Evolutionary conservation across 2,888 invertebrate genomes (phyloP), one percentile per base, ranked within the genome.

Genomic region (Hemaris fuciformis): DNA sequence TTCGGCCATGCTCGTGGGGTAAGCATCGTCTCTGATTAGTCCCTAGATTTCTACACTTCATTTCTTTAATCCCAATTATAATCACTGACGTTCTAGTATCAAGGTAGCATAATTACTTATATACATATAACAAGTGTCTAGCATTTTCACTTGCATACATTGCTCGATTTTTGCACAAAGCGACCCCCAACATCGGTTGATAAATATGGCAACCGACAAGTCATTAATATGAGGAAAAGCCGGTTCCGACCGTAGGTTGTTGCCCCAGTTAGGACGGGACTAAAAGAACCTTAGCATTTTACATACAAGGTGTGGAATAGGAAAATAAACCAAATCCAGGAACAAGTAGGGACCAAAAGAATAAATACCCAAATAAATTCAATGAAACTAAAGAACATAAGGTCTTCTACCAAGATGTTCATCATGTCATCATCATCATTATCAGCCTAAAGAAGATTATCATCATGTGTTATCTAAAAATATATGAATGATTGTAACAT

Each of bases 251-350:
- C 0, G 67, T 48, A 15, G 34, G 57, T 23, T 71, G 0, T 66
- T 75, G 46, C n/a, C 72, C 74, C 8, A 42, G n/a, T 0, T 76
- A 72, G 10, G 74, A 76, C 15, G 76, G 72, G 0, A 74, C 74
- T 48, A 69, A 25, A 34, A 66, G 62, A 64, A 71, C 71, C 0
- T n/a, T 73, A 41, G 65, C 62, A 42, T 72, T 69, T 42, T 73
- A 70, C 45, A 64, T 70, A 3, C 63, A 69, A 63, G 58, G 64
- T 46, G 72, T 74, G 5, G 71, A 73, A 63, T n/a, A n/a, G n/a
- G 31, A 6, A 31, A 31, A 8, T 31, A 6, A n/a, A n/a, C n/a
- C n/a, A n/a, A n/a, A n/a, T n/a, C n/a, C n/a, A n/a, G n/a, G n/a
- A n/a, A n/a, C n/a, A n/a, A n/a, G n/a, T n/a, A n/a, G n/a, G n/a